Evolutionary conservation across 2,888 invertebrate genomes (phyloP), one percentile per base, ranked within the genome.

Genomic region (Hipparchia sbordonii): DNA sequence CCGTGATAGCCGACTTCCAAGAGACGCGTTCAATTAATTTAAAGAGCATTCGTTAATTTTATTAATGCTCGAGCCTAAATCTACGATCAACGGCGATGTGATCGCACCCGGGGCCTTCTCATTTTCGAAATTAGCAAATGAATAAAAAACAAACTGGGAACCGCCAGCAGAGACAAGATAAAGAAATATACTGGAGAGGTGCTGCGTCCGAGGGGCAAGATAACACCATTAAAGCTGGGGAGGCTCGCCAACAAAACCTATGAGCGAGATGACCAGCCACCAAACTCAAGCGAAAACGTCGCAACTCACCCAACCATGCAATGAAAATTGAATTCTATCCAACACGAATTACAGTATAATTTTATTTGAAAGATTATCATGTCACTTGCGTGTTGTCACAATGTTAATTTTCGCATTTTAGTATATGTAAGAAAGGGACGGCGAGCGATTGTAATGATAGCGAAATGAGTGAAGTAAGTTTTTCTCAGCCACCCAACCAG

Each of bases 401-500:
- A 76, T 72, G 72, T 76, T 75, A 77, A 75, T 75, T 77, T 80
- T 74, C 67, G 63, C 72, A 67, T 76, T 78, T 74, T 73, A 76
- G 76, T 77, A 82, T 77, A 82, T 75, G 92, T 85, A 86, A 78
- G 87, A 92, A 84, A 84, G 85, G 85, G 91, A 92, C 83, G 80
- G 86, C 79, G 80, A 77, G 84, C 83, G 93, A 93, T 93, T 85
- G 89, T 82, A 89, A 86, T 84, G 93, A 93, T 93, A 93, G 88
- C 87, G 85, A 87, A 93, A 93, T 93, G 93, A 93, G 93, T 91
- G 90, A 90, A 93, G 92, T 91, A 90, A 91, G 91, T 89, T 92
- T 93, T 92, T 93, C 93, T 90, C 89, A 93, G 92, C 93, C 93
- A 93, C 93, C 93, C 93, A 93, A 90, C 89, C 92, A 92, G 93